A percentile compares a stretch with the other conserved stretches of the same genome.
phyloP scores from a whole-genome alignment of 1,140 invertebrate genomes.

The Leptinotarsa lineolata region DNA sequence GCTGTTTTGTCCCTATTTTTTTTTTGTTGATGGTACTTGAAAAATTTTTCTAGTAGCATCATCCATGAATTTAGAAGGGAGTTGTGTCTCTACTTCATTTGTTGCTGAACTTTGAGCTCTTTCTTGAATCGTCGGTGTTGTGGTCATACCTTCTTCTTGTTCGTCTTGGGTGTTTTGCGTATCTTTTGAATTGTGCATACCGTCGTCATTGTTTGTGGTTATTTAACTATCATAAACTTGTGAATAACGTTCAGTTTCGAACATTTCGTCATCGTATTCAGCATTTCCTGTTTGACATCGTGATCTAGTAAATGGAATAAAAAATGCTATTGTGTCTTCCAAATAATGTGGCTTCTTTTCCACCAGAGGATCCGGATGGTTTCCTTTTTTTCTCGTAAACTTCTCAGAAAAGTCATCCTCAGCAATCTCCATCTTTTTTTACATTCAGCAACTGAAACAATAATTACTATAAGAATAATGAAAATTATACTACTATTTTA shows the following conservation, averaged over 20 bases:
- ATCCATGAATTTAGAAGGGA: neutral
- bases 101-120: conserved; percentile 10
- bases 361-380: conserved; percentile 19
- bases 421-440: conserved; percentile 20
- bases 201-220: conserved; percentile 7
- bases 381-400: conserved; percentile 11
- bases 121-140: conserved; percentile 4
- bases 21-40: neutral
- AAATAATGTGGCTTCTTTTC: conserved; percentile 8
- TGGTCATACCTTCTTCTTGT: conserved; percentile 11
- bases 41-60: neutral
- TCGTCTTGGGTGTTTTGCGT: conserved; percentile 7
- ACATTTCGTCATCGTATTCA: conserved; percentile 8
- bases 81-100: conserved; percentile 8
- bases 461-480: neutral
- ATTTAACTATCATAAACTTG: conserved; percentile 6
- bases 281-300: conserved; percentile 16
- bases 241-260: conserved; percentile 9
- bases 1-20: conserved; percentile 1
- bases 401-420: conserved; percentile 17
- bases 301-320: conserved; percentile 14
- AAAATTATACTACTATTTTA: neutral
- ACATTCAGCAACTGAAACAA: conserved; percentile 20
- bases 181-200: neutral
- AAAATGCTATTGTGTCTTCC: neutral